phyloP scores from a whole-genome alignment of 2,797 vertebrate species.

The Pagetopsis macropterus region DNA sequence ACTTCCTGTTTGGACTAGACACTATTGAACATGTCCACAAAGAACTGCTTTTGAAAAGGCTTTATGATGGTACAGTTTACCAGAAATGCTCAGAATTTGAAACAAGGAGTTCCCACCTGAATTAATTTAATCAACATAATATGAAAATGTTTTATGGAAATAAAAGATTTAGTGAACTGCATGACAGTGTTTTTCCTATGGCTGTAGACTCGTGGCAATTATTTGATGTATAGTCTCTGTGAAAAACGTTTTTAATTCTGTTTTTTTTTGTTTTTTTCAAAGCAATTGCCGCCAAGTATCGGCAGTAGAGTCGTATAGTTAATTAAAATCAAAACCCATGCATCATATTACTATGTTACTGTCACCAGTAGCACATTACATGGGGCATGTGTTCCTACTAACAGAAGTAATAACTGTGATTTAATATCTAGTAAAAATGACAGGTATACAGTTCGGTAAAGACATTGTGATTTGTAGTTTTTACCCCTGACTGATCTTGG shows the following conservation, averaged over 20 bases:
- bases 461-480: conserved; percentile 22
- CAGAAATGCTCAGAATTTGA: background rate
- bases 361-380: conserved; percentile 8
- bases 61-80: background rate
- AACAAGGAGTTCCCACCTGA: background rate
- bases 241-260: background rate
- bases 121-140: background rate
- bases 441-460: conserved; percentile 8
- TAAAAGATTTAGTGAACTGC: background rate
- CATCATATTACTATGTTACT: background rate
- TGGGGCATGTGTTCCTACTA: background rate
- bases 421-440: conserved; percentile 6
- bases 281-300: background rate
- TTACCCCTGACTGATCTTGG: conserved; percentile 35
- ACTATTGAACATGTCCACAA: conserved; percentile 6
- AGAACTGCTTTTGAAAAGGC: conserved; percentile 1
- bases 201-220: background rate
- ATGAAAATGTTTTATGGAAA: background rate
- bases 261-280: too few relatives aligned
- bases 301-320: background rate
- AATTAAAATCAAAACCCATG: background rate
- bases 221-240: background rate
- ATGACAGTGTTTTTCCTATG: background rate
- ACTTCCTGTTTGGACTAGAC: conserved; percentile 17
- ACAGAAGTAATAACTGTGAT: conserved; percentile 4